These are phyloP conservation scores for Polia nebulosa DNA, from an alignment of 2,888 invertebrate species.

Conservation along the genomic window DNA sequence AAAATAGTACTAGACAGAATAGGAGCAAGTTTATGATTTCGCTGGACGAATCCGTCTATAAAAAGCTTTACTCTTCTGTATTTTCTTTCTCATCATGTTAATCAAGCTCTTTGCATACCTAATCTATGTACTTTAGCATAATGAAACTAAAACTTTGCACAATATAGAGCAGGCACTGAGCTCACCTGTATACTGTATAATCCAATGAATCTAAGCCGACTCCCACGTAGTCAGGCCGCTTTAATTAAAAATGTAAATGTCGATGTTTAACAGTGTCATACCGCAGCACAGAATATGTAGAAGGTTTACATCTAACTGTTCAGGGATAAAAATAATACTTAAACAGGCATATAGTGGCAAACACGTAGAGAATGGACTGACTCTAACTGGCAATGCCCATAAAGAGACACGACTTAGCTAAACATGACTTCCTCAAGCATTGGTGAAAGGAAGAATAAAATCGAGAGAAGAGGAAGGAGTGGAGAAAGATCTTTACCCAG, in stretches of 20 bases:
- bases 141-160: slow-evolving; percentile 14
- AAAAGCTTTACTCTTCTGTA: background rate
- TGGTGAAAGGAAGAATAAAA: background rate
- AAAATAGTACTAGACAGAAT: no score
- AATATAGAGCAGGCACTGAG: slow-evolving; percentile 20
- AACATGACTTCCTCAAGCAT: no score
- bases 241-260: slow-evolving; percentile 61
- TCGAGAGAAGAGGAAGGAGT: no score
- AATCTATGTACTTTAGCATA: background rate
- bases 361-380: background rate
- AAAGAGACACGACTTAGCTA: no score
- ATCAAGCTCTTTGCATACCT: background rate
- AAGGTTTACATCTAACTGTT: slow-evolving; percentile 12
- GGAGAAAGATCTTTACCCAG: no score
- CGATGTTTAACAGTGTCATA: slow-evolving; percentile 39
- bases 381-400: no score
- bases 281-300: background rate
- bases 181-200: slow-evolving; percentile 37
- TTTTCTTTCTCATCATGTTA: background rate
- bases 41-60: background rate
- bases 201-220: slow-evolving; percentile 35
- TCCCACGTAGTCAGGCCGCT: slow-evolving; percentile 43
- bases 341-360: background rate
- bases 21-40: background rate
- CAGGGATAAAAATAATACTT: background rate